Percentiles rank a stretch among this genome's conserved stretches.
Evolutionary conservation across 2,797 vertebrate genomes (phyloP).

Genomic region (Mormyrops boulengeri): DNA sequence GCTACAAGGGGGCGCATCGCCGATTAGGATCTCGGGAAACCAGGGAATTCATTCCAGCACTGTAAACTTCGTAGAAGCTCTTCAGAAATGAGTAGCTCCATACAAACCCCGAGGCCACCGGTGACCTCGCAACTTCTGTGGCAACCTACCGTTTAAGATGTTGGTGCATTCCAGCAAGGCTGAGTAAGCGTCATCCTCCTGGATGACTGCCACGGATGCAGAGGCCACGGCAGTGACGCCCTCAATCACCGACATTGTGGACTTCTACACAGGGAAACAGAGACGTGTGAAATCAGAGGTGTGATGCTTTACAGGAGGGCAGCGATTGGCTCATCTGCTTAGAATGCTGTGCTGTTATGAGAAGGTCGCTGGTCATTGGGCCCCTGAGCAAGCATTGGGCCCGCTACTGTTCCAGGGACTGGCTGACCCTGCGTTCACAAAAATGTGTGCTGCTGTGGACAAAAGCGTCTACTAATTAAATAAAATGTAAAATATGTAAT

Average conservation of each 20-base stretch:
- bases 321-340: neutral
- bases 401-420: neutral
- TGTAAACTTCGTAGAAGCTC: neutral
- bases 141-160: conserved; percentile 70
- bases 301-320: neutral
- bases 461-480: neutral
- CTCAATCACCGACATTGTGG: conserved; percentile 64
- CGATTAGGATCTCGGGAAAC: neutral
- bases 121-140: neutral
- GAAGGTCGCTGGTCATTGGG: neutral
- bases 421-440: neutral
- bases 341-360: neutral
- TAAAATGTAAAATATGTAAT: neutral
- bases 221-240: conserved; percentile 68
- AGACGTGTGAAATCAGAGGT: neutral
- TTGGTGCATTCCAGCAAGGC: conserved; percentile 66
- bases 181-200: conserved; percentile 65
- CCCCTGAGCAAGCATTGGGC: neutral
- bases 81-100: neutral
- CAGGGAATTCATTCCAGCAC: neutral
- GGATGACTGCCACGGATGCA: conserved; percentile 68
- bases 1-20: neutral
- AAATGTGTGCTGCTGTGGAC: neutral
- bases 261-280: conserved; percentile 45
- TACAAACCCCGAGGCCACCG: neutral